phyloP scores from a whole-genome alignment of 2,888 invertebrate genomes.

The Netelia fuscicornis region DNA sequence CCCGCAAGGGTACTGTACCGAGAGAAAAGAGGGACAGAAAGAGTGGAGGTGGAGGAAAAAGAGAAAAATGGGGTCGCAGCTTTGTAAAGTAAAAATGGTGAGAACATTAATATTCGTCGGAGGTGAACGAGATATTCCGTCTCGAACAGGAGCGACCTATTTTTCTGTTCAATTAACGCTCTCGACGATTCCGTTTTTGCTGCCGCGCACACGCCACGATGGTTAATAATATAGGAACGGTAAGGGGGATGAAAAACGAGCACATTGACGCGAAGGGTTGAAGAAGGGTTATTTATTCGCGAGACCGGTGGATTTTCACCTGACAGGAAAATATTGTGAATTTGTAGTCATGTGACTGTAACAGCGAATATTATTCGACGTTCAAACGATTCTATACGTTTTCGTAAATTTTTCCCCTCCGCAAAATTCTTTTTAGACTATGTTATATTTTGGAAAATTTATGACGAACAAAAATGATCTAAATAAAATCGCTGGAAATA shows the following conservation, averaged over 20 bases:
- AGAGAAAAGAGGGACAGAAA: slow-evolving; percentile 14
- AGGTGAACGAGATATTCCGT: slow-evolving; percentile 61
- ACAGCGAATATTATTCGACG: no score
- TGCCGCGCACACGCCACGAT: slow-evolving; percentile 44
- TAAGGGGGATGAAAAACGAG: slow-evolving; percentile 3
- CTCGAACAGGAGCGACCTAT: slow-evolving; percentile 66
- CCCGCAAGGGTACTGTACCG: background rate
- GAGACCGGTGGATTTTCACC: background rate
- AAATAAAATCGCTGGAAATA: no score
- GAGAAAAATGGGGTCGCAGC: slow-evolving; percentile 37
- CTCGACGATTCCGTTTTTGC: slow-evolving; percentile 40
- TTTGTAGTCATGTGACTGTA: no score
- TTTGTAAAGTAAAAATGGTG: slow-evolving; percentile 43
- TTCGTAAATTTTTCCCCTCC: no score
- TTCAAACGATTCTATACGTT: no score
- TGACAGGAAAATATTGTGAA: background rate
- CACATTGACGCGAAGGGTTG: slow-evolving; percentile 21
- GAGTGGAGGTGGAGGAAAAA: slow-evolving; percentile 7
- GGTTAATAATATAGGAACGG: slow-evolving; percentile 52
- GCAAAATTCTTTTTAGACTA: no score
- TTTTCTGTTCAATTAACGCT: slow-evolving; percentile 69
- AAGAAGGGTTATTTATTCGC: slow-evolving; percentile 35
- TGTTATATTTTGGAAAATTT: no score
- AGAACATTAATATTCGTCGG: slow-evolving; percentile 70
- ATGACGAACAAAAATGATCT: no score